Conservation (phyloP, 1,140 invertebrate species). For the Limonius californicus region DNA sequence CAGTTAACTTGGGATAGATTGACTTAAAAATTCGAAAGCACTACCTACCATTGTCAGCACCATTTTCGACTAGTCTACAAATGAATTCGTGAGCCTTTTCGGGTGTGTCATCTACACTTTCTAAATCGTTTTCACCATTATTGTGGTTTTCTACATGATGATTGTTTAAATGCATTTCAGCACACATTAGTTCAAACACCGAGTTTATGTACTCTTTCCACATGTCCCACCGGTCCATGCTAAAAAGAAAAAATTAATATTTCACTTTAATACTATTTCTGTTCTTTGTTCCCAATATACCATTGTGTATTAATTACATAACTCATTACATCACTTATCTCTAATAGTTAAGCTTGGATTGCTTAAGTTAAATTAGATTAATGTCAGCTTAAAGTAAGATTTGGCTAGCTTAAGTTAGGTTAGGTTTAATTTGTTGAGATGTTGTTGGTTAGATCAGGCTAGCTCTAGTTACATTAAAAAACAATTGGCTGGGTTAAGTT, state of each 20-base stretch:
- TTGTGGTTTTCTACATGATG: slow-evolving; percentile 19
- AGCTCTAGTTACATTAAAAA: no score
- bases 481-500: no score
- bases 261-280: no score
- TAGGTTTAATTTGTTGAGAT: no score
- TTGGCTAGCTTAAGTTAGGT: no score
- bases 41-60: slow-evolving; percentile 37
- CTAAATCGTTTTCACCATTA: slow-evolving; percentile 33
- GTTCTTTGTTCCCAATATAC: no score
- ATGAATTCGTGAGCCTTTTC: slow-evolving; percentile 65
- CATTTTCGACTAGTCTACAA: slow-evolving; percentile 42
- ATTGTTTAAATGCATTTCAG: slow-evolving; percentile 28
- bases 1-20: neutral
- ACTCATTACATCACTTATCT: no score
- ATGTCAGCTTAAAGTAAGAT: no score
- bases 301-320: no score
- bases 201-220: slow-evolving; percentile 69
- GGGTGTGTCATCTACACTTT: slow-evolving; percentile 49
- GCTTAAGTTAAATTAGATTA: no score
- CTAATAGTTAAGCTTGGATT: no score
- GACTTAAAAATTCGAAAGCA: neutral
- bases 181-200: slow-evolving; percentile 55
- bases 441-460: no score
- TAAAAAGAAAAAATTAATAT: slow-evolving; percentile 43
- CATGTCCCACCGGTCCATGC: slow-evolving; percentile 72